Percentiles rank a stretch among this genome's conserved stretches.
These are phyloP conservation scores for Trematocara nigrifrons DNA, from an alignment of 2,113 vertebrate genomes.

Conservation along the genomic window DNA sequence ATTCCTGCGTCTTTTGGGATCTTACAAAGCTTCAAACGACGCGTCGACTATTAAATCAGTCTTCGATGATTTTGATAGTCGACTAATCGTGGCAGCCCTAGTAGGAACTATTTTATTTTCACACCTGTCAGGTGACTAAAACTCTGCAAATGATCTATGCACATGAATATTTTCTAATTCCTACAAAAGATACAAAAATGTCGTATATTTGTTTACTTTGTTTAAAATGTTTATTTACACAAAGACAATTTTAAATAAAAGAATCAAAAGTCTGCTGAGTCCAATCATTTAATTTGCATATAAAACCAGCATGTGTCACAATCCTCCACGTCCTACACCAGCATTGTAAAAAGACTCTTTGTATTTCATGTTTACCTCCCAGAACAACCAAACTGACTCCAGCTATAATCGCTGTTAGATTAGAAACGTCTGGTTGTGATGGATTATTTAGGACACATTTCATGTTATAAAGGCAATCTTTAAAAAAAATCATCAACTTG, in stretches of 20 bases:
- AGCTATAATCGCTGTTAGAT: accelerated
- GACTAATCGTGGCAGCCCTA: no score
- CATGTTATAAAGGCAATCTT: accelerated
- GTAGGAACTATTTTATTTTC: not conserved
- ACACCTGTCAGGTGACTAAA: not conserved
- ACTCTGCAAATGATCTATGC: accelerated
- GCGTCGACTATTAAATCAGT: no score
- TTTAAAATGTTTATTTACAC: not conserved
- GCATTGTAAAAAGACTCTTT: accelerated
- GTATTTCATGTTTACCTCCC: accelerated
- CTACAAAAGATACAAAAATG: accelerated
- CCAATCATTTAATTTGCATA: not conserved
- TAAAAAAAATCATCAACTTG: not conserved
- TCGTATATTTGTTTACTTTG: not conserved
- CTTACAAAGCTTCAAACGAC: no score
- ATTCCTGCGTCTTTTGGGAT: no score
- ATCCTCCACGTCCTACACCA: accelerated
- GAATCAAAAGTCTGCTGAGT: not conserved
- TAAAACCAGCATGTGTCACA: not conserved
- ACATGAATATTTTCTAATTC: not conserved
- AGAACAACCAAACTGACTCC: not conserved
- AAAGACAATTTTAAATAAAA: not conserved
- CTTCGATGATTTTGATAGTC: no score
- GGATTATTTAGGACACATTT: accelerated
- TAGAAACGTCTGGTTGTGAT: not conserved